Conservation (phyloP, 1,140 invertebrate genomes). For the Drosophila kepulauana region DNA sequence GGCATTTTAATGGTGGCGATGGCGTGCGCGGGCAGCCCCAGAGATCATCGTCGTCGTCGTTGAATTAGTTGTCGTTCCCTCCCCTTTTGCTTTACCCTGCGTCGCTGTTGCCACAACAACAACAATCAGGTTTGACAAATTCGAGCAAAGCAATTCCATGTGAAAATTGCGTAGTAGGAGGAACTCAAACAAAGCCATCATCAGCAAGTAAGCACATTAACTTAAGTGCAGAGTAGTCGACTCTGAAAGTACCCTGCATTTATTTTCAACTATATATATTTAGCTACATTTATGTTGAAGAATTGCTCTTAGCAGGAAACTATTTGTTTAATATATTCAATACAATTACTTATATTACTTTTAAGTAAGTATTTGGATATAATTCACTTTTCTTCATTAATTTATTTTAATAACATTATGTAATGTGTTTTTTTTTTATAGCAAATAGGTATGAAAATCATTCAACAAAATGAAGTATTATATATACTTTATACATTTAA, state of each 20-base stretch:
- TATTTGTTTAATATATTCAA: too few species aligned
- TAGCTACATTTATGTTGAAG: background rate
- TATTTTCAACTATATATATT: background rate
- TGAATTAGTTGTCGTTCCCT: background rate
- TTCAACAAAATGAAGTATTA: too few species aligned
- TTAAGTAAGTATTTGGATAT: too few species aligned
- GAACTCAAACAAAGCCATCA: conserved; percentile 30
- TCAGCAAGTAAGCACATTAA: background rate
- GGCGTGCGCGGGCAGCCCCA: conserved; percentile 40
- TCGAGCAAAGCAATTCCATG: conserved; percentile 34
- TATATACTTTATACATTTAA: too few species aligned
- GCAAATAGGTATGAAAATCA: too few species aligned
- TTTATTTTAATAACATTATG: too few species aligned
- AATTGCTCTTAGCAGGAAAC: too few species aligned
- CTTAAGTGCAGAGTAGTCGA: background rate
- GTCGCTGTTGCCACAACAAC: background rate
- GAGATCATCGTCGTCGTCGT: conserved; percentile 18
- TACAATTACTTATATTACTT: too few species aligned
- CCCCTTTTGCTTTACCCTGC: background rate
- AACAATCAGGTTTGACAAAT: conserved; percentile 52
- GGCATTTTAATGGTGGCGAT: conserved; percentile 73
- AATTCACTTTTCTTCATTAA: too few species aligned
- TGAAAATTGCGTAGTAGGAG: conserved; percentile 43
- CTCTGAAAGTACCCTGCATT: conserved; percentile 1
- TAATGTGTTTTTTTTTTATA: too few species aligned